These are phyloP conservation scores for Escarpia spicata DNA, from an alignment of 2,888 invertebrate species.

Conservation along the genomic window DNA sequence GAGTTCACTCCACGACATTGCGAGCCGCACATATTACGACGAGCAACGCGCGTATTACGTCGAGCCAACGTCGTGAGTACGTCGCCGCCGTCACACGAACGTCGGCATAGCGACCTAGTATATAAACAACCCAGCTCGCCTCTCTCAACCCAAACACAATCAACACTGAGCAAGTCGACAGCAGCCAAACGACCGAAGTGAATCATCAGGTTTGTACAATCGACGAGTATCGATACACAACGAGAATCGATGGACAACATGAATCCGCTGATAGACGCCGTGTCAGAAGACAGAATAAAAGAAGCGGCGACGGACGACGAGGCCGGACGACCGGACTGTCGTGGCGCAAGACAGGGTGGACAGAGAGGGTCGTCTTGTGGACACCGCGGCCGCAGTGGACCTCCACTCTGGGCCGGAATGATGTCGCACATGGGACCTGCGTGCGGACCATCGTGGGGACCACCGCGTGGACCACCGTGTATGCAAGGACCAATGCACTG, in stretches of 20 bases:
- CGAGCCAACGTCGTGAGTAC: too few species aligned
- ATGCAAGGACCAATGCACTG: background rate
- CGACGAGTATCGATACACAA: background rate
- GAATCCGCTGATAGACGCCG: background rate
- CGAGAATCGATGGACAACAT: conserved; percentile 8
- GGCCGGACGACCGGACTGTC: conserved; percentile 4
- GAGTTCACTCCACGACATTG: too few species aligned
- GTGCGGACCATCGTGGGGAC: background rate
- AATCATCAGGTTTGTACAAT: background rate
- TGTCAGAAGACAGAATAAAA: background rate
- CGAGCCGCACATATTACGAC: too few species aligned
- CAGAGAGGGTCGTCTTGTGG: background rate
- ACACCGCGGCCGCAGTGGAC: background rate
- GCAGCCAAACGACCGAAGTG: too few species aligned
- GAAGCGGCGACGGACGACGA: conserved; percentile 4
- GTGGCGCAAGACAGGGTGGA: background rate
- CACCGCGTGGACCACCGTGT: background rate
- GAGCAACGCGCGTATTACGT: too few species aligned
- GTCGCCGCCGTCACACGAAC: too few species aligned
- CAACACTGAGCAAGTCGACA: too few species aligned
- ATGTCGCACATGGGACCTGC: background rate
- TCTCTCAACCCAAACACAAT: too few species aligned
- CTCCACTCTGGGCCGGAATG: background rate
- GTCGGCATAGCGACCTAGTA: too few species aligned
- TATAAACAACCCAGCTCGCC: too few species aligned